Evolutionary conservation across 1,140 invertebrate genomes (phyloP), one percentile per base, ranked within the genome.

Genomic region (Gonioctena quinquepunctata): DNA sequence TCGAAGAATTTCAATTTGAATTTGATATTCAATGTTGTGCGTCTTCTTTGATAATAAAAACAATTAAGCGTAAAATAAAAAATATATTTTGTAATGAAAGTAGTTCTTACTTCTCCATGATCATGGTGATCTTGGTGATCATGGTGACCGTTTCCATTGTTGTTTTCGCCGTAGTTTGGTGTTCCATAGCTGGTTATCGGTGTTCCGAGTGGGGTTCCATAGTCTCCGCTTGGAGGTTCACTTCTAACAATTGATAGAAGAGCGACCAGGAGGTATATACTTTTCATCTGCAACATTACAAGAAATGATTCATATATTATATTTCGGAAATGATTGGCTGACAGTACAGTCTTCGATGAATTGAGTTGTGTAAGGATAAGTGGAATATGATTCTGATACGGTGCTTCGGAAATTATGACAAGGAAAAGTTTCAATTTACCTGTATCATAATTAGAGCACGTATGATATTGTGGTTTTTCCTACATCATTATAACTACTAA

Each of bases 121-220:
- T 63, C 18, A 21, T 60, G 21, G 33, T 66, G 23, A 25, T 42
- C 61, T 13, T 62, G 60, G 54, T 69, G 61, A 22, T 33, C 57
- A 33, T 52, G n/a, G 21, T 72, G 68, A 16, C 77, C 78, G 50
- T 76, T 62, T 49, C 76, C 72, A n/a, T 74, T 33, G 25, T 69
- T 42, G 49, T 77, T 67, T 21, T 59, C 66, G 26, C 75, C 68
- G 63, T 81, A 76, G 27, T 72, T 73, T 7, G 71, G 71, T 19
- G 68, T 67, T 8, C 73, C 73, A 59, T 77, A 78, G 65, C 66
- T 75, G 11, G 48, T 75, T 19, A 75, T 60, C 18, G 75, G 73
- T 7, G 69, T 54, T 42, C 69, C 71, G 54, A 71, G 50, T 11
- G 77, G 77, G 6, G 74, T 71, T 5, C 77, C 77, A 57, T 80